Conservation (phyloP, 92 coral and sea anemone genomes). For the Epizoanthus illoricatus region DNA sequence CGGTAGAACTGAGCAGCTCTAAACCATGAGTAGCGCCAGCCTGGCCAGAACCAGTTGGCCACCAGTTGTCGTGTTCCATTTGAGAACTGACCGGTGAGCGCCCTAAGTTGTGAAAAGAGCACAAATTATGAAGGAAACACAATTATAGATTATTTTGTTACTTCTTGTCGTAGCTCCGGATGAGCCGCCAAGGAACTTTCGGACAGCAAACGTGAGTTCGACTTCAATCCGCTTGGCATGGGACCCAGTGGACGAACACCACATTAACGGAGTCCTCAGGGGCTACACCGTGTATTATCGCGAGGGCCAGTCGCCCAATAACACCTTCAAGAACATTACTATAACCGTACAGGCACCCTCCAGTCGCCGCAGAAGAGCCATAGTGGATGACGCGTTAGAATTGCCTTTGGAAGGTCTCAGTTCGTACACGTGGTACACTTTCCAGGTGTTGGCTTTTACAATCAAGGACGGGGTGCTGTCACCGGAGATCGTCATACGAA, state of each 20-base stretch:
- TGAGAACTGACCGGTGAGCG: too few relatives aligned
- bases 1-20: too few relatives aligned
- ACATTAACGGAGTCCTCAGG: conserved; percentile 63
- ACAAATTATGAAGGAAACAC: too few relatives aligned
- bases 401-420: conserved; percentile 57
- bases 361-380: conserved; percentile 50
- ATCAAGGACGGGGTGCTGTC: conserved; percentile 75
- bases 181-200: conserved; percentile 59
- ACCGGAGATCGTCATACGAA: conserved; percentile 55
- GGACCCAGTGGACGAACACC: conserved; percentile 60
- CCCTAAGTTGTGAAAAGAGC: too few relatives aligned
- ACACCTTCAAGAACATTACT: conserved; percentile 40
- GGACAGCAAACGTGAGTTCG: conserved; percentile 60
- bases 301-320: conserved; percentile 28
- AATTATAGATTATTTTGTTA: neutral
- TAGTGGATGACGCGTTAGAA: conserved; percentile 38
- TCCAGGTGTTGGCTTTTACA: conserved; percentile 83
- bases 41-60: too few relatives aligned
- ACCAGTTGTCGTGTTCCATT: too few relatives aligned
- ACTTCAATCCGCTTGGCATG: conserved; percentile 69
- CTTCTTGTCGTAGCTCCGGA: conserved; percentile 57
- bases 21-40: too few relatives aligned
- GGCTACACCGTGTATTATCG: conserved; percentile 64
- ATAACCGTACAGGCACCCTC: conserved; percentile 27
- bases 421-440: conserved; percentile 68